phyloP scores from a whole-genome alignment of 2,113 vertebrate genomes.

The Anhinga anhinga region DNA sequence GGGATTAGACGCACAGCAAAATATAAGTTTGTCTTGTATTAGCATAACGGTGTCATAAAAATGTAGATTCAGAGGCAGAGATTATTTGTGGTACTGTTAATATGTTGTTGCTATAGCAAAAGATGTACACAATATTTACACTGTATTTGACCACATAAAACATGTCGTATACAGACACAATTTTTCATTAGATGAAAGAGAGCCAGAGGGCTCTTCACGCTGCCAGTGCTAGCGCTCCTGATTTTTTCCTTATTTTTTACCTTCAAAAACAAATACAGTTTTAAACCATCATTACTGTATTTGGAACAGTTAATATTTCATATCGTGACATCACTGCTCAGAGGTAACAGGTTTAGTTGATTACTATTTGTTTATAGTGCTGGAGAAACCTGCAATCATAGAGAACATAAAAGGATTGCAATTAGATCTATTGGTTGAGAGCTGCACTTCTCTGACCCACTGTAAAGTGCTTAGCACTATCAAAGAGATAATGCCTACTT shows the following conservation, averaged over 20 bases:
- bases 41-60: conserved; percentile 74
- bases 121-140: conserved; percentile 78
- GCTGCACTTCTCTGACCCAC: conserved; percentile 84
- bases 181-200: conserved; percentile 77
- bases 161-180: conserved; percentile 67
- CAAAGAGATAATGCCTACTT: conserved; percentile 82
- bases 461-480: conserved; percentile 88
- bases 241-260: conserved; percentile 74
- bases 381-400: conserved; percentile 91
- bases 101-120: conserved; percentile 72
- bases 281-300: conserved; percentile 81
- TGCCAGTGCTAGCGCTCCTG: conserved; percentile 59
- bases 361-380: conserved; percentile 88
- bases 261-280: conserved; percentile 77
- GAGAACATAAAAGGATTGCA: conserved; percentile 87
- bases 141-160: conserved; percentile 80
- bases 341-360: conserved; percentile 88
- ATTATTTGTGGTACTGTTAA: conserved; percentile 75
- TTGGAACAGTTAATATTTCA: conserved; percentile 84
- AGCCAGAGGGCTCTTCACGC: conserved; percentile 70
- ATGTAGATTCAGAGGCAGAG: conserved; percentile 71
- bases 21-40: conserved; percentile 69
- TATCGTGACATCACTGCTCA: conserved; percentile 80
- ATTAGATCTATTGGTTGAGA: conserved; percentile 91
- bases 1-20: conserved; percentile 64